Evolutionary conservation across 2,113 vertebrate genomes (phyloP).

Genomic region (Pipa parva): DNA sequence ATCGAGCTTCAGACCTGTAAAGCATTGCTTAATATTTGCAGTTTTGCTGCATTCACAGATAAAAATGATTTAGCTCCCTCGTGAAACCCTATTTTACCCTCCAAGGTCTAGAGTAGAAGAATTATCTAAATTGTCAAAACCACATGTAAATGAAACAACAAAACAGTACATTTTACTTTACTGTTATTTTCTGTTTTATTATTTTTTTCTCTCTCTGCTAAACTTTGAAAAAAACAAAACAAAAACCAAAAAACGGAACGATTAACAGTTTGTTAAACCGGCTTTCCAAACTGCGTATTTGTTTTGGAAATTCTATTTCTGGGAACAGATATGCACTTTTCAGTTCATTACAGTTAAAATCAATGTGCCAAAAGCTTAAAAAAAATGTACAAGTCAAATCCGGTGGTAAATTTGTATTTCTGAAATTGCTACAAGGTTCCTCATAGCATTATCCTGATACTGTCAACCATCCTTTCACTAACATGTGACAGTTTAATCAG

Average conservation of each 20-base stretch:
- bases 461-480: conserved; percentile 37
- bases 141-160: conserved; percentile 22
- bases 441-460: conserved; percentile 39
- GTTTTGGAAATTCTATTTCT: neutral
- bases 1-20: conserved; percentile 10
- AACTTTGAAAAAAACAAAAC: conserved; percentile 5
- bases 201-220: no score
- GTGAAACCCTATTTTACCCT: neutral
- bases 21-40: conserved; percentile 34
- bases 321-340: conserved; percentile 26
- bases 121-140: neutral
- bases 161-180: conserved; percentile 39
- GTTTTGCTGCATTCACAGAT: conserved; percentile 29
- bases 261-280: neutral
- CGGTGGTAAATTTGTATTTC: conserved; percentile 34
- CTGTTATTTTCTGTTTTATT: conserved; percentile 34
- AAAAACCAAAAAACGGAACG: neutral
- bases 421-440: conserved; percentile 43
- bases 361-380: conserved; percentile 42
- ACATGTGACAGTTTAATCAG: conserved; percentile 39
- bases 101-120: conserved; percentile 13
- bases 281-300: conserved; percentile 15
- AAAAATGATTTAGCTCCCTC: conserved; percentile 31
- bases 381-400: conserved; percentile 44
- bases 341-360: conserved; percentile 49